Conservation (phyloP, 2,888 invertebrate genomes). For the Euspilapteryx auroguttella region DNA sequence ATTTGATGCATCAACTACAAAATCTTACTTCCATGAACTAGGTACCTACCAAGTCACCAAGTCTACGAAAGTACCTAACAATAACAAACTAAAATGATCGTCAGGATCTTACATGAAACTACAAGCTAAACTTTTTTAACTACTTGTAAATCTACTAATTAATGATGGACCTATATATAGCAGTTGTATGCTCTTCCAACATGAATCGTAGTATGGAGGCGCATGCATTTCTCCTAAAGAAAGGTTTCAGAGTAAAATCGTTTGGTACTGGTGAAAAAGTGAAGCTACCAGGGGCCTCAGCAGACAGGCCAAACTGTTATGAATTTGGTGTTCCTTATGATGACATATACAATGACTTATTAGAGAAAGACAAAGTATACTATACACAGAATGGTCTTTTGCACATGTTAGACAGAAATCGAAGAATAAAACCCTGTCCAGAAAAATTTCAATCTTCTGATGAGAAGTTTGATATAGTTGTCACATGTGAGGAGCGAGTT, state of each 20-base stretch:
- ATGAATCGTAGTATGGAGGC: slow-evolving; percentile 99
- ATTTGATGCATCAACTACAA: too few relatives aligned
- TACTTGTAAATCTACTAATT: too few relatives aligned
- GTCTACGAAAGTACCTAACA: too few relatives aligned
- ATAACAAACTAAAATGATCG: too few relatives aligned
- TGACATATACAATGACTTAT: slow-evolving; percentile 91
- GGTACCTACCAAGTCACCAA: too few relatives aligned
- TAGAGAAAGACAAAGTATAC: slow-evolving; percentile 86
- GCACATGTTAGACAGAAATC: slow-evolving; percentile 97
- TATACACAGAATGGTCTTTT: slow-evolving; percentile 98
- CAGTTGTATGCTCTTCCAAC: slow-evolving; percentile 98
- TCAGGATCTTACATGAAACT: too few relatives aligned
- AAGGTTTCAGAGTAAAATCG: slow-evolving; percentile 93
- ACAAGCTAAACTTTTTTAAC: too few relatives aligned
- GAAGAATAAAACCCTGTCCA: slow-evolving; percentile 90
- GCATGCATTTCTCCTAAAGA: slow-evolving; percentile 95
- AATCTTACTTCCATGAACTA: too few relatives aligned
- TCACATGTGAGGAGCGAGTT: slow-evolving; percentile 97
- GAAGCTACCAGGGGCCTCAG: slow-evolving; percentile 92
- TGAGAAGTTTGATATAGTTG: slow-evolving; percentile 92
- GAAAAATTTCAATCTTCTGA: slow-evolving; percentile 90
- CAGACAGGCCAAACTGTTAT: slow-evolving; percentile 94
- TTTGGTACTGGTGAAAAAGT: slow-evolving; percentile 95
- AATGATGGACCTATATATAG: slow-evolving; percentile 75
- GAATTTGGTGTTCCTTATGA: slow-evolving; percentile 96